Conservation (phyloP, 1,140 invertebrate genomes). For the Eriosoma lanigerum region DNA sequence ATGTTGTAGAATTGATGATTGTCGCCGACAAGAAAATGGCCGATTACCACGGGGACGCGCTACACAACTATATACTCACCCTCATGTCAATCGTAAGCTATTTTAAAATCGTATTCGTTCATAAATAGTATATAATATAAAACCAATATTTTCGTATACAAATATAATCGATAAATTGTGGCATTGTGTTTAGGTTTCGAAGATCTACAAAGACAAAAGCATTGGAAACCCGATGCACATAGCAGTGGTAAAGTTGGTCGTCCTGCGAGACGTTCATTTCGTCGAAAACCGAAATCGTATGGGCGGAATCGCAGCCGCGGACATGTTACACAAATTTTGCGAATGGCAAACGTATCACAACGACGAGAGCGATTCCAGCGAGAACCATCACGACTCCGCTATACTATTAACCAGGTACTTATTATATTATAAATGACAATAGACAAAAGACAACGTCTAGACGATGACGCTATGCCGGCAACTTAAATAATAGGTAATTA, state of each 20-base stretch:
- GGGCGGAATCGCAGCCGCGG: conserved; percentile 61
- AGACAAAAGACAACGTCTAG: background rate
- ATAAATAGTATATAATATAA: background rate
- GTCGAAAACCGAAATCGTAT: conserved; percentile 55
- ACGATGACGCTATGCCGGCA: background rate
- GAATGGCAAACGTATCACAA: conserved; percentile 68
- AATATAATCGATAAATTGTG: background rate
- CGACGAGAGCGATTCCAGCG: conserved; percentile 59
- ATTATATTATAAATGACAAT: background rate
- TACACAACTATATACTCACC: conserved; percentile 74
- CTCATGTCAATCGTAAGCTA: conserved; percentile 74
- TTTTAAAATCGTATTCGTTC: background rate
- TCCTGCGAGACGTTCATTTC: conserved; percentile 64
- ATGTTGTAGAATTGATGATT: conserved; percentile 77
- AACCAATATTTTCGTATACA: too few species aligned
- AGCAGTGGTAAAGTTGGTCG: conserved; percentile 70
- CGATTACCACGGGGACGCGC: conserved; percentile 67
- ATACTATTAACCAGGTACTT: conserved; percentile 72
- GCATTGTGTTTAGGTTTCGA: conserved; percentile 65
- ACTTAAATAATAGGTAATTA: conserved; percentile 14
- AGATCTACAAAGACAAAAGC: conserved; percentile 77
- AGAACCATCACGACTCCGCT: conserved; percentile 70
- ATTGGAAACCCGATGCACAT: conserved; percentile 81
- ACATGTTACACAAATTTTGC: conserved; percentile 74
- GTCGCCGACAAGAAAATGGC: conserved; percentile 79